A percentile compares a stretch with the other conserved stretches of the same genome.
Conservation (phyloP, 2,888 invertebrate genomes). For the Prosopocoilus inquinatus region DNA sequence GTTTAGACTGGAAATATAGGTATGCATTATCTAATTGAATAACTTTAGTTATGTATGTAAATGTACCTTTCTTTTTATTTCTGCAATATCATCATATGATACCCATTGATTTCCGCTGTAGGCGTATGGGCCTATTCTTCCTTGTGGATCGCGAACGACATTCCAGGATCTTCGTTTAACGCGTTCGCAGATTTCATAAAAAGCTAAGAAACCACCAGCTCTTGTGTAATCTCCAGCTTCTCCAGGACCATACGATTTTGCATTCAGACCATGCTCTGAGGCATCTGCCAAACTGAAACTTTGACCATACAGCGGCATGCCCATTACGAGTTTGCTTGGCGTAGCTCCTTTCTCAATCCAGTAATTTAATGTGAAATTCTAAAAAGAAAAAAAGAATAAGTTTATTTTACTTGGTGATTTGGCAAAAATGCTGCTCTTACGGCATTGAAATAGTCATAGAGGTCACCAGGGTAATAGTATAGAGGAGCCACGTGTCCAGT, state of each 20-base stretch:
- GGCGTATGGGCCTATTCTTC: constrained; percentile 71
- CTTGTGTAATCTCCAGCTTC: constrained; percentile 67
- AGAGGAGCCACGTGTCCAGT: constrained; percentile 76
- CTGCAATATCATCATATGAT: constrained; percentile 69
- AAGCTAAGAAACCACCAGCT: constrained; percentile 73
- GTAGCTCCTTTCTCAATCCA: constrained; percentile 70
- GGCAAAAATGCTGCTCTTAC: constrained; percentile 53
- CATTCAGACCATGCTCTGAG: constrained; percentile 55
- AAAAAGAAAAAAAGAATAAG: constrained; percentile 23
- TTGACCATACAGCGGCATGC: constrained; percentile 76
- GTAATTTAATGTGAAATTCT: constrained; percentile 70
- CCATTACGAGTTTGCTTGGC: constrained; percentile 66
- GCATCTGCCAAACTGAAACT: constrained; percentile 64
- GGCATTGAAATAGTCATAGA: constrained; percentile 65
- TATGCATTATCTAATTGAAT: background rate
- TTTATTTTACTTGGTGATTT: background rate
- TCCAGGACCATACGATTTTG: constrained; percentile 64
- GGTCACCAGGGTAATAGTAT: constrained; percentile 63
- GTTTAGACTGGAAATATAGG: constrained; percentile 51
- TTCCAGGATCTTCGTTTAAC: constrained; percentile 60
- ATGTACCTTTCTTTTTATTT: constrained; percentile 59
- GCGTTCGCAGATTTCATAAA: constrained; percentile 71
- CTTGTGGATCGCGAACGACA: constrained; percentile 60
- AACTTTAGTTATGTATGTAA: no score
- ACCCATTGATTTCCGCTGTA: constrained; percentile 74